phyloP scores from a whole-genome alignment of 2,888 invertebrate species.

The Acrobasis consociella region DNA sequence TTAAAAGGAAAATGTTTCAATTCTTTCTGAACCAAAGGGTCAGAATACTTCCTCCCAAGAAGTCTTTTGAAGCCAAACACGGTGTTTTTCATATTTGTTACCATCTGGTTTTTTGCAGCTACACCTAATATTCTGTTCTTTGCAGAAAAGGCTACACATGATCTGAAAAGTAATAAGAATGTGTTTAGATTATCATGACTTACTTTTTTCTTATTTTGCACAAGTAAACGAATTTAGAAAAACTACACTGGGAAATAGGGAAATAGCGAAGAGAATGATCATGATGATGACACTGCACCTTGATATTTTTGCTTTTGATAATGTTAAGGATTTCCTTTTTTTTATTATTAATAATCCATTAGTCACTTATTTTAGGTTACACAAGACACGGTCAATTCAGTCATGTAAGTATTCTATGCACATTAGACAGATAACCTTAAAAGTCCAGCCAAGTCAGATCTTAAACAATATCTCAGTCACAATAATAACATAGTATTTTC shows the following conservation, averaged over 20 bases:
- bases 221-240: too few species aligned
- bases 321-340: not conserved
- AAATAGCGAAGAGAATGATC: too few species aligned
- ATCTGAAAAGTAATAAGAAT: constrained; percentile 82
- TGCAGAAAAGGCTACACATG: constrained; percentile 97
- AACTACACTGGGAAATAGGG: too few species aligned
- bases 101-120: constrained; percentile 97
- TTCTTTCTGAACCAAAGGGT: constrained; percentile 94
- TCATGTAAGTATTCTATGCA: not conserved
- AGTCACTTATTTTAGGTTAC: not conserved
- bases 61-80: constrained; percentile 96
- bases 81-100: constrained; percentile 98
- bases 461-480: not conserved
- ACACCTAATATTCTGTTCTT: constrained; percentile 97
- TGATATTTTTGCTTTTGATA: too few species aligned
- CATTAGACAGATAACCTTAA: not conserved
- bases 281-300: too few species aligned
- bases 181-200: too few species aligned
- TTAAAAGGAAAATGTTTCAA: constrained; percentile 90
- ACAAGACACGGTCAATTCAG: not conserved
- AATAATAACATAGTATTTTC: not conserved
- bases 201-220: too few species aligned
- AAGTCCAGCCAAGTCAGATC: not conserved
- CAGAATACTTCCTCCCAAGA: constrained; percentile 94
- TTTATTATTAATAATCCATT: not conserved